These are phyloP conservation scores for Marisa cornuarietis DNA, from an alignment of 1,140 invertebrate genomes.

Conservation along the genomic window DNA sequence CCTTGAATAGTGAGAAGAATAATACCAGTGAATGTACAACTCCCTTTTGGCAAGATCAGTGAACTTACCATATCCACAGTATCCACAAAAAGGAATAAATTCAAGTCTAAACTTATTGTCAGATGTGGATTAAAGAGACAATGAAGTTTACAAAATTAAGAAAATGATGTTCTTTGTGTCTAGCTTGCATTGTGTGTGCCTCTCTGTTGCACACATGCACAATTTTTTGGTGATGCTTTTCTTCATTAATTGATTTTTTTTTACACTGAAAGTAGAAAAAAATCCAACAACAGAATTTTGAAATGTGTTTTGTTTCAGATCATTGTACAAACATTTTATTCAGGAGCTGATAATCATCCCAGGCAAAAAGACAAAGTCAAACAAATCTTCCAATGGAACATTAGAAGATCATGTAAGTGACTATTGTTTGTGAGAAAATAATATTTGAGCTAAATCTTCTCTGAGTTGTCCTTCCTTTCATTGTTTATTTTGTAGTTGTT, in stretches of 20 bases:
- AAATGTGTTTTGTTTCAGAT: constrained; percentile 33
- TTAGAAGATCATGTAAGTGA: constrained; percentile 63
- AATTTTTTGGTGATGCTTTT: not conserved
- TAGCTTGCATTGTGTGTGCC: too few relatives aligned
- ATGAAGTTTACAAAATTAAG: not conserved
- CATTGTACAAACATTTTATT: constrained; percentile 76
- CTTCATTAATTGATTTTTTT: not conserved
- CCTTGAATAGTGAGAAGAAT: not conserved
- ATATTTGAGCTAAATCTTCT: not conserved
- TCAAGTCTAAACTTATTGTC: too few relatives aligned
- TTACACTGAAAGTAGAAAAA: not conserved
- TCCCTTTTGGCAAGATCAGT: too few relatives aligned
- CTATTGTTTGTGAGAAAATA: not conserved
- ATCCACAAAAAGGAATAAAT: too few relatives aligned
- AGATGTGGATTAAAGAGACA: not conserved
- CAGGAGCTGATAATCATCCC: constrained; percentile 70
- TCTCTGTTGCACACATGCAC: not conserved
- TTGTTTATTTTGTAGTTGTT: not conserved
- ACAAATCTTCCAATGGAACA: constrained; percentile 65
- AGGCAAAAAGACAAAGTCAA: constrained; percentile 65
- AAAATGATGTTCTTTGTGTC: not conserved
- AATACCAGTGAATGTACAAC: too few relatives aligned
- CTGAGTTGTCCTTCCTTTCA: not conserved
- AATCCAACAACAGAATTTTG: not conserved
- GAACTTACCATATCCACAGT: too few relatives aligned